Base-by-base conservation (phyloP, 2,888 invertebrate species). In the Apamea epomidion region DNA sequence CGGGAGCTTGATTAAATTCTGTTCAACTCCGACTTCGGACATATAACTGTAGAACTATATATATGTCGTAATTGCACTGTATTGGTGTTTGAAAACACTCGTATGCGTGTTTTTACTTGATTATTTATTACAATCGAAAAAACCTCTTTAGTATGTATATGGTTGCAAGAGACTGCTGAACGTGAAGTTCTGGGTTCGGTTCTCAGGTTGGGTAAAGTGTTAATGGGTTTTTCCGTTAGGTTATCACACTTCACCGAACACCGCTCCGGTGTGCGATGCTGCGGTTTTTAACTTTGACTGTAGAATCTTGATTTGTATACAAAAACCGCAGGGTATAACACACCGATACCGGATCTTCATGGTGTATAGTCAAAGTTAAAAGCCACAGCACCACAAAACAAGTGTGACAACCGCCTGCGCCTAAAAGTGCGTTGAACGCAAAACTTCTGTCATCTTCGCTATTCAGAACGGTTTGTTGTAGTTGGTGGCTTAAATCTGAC, bases 1-100 rank as follows among this genome's bases (percentile, higher is more conserved):
- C 21, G 37, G n/a, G 58, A n/a, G 51, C 32, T 65, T 85, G 45
- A 80, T 80, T 82, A 74, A 80, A 82, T 85, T 82, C 51, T 72
- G 67, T 51, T 60, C 10, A 37, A 4, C 25, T n/a, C 37, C 69
- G 45, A 62, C 29, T 58, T 72, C 18, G 42, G 21, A 65, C 32
- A 42, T 29, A n/a, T 10, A 68, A 54, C 54, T 48, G 32, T 42
- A 14, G 14, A 21, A 16, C n/a, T 54, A 51, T 18, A 6, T 18
- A 21, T 0, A 25, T 54, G 25, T 54, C 54, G 8, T 25, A 25
- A 10, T 58, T 25, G 25, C 58, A 21, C 10, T 25, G 54, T 25
- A 58, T 58, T 25, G 16, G 10, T 16, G 21, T 48, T 14, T 45
- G 73, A 48, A 12, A 48, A 67, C 18, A 70, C 21, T 58, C 58